phyloP scores from a whole-genome alignment of 2,888 invertebrate species.

The Adelphocoris suturalis region DNA sequence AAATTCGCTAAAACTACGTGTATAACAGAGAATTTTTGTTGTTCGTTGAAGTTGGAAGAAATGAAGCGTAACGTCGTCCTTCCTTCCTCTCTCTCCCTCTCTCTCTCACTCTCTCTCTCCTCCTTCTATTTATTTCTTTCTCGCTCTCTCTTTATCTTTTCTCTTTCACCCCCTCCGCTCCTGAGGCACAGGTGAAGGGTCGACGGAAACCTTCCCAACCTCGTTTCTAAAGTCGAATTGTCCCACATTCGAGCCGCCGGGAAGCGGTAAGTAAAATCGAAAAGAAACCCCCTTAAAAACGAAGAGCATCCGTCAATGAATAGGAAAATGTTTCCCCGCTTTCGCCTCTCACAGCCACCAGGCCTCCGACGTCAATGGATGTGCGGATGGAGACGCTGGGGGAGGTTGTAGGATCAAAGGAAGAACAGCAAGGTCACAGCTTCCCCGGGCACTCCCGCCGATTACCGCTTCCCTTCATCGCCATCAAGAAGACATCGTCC shows the following conservation, averaged over 20 bases:
- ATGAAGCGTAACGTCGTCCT: too few species aligned
- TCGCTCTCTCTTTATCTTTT: too few species aligned
- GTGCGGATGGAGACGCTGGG: not conserved
- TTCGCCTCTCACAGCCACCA: not conserved
- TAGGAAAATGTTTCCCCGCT: not conserved
- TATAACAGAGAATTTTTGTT: too few species aligned
- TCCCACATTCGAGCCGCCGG: slow-evolving; percentile 3
- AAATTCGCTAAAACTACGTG: too few species aligned
- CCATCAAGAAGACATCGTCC: slow-evolving; percentile 25
- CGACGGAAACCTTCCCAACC: slow-evolving; percentile 10
- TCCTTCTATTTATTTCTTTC: too few species aligned
- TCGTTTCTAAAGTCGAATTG: slow-evolving; percentile 24
- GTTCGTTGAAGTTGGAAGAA: too few species aligned
- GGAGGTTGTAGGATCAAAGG: slow-evolving; percentile 50
- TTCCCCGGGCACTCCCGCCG: slow-evolving; percentile 57
- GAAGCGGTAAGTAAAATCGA: not conserved
- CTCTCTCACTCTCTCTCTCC: too few species aligned
- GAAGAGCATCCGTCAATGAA: slow-evolving; percentile 21
- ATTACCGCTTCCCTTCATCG: slow-evolving; percentile 44
- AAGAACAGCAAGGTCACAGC: slow-evolving; percentile 47
- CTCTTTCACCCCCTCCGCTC: not conserved
- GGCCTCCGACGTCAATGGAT: not conserved
- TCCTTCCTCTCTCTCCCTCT: too few species aligned
- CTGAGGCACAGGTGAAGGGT: not conserved
- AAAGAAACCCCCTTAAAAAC: slow-evolving; percentile 36